Conservation (phyloP, 2,113 vertebrate species). For the Colinus virginianus region DNA sequence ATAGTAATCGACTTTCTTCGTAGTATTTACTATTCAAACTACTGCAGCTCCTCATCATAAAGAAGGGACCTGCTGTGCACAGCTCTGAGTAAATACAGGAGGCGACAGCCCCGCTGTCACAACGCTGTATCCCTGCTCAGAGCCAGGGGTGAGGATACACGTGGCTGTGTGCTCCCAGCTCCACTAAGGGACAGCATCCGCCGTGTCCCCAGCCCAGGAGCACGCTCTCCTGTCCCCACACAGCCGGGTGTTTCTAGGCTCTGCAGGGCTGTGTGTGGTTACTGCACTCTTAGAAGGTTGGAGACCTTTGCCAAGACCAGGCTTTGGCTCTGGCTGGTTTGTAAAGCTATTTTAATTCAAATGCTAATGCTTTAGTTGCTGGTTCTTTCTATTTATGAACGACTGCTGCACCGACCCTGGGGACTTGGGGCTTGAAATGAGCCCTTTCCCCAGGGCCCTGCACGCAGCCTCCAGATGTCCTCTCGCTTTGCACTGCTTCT, state of each 20-base stretch:
- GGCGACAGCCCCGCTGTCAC: accelerated
- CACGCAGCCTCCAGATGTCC: background rate
- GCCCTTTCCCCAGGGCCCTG: background rate
- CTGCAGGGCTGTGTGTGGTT: background rate
- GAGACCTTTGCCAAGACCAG: background rate
- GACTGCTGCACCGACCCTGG: accelerated
- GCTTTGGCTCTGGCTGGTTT: background rate
- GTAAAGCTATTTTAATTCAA: background rate
- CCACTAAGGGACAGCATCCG: too few species aligned
- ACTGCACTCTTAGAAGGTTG: accelerated
- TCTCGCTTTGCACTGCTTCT: background rate
- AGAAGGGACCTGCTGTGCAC: background rate
- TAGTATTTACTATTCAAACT: background rate
- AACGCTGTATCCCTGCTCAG: too few species aligned
- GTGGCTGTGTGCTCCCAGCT: background rate
- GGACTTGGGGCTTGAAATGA: background rate
- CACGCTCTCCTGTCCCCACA: background rate
- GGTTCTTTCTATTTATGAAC: background rate
- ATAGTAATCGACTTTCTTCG: background rate
- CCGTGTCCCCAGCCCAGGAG: background rate
- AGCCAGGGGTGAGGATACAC: background rate
- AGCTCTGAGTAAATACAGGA: background rate
- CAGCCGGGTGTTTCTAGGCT: background rate
- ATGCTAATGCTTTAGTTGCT: background rate
- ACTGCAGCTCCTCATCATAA: background rate